Evolutionary conservation across 2,113 vertebrate species (phyloP), one percentile per base, ranked within the genome.

Genomic region (Lagopus muta): DNA sequence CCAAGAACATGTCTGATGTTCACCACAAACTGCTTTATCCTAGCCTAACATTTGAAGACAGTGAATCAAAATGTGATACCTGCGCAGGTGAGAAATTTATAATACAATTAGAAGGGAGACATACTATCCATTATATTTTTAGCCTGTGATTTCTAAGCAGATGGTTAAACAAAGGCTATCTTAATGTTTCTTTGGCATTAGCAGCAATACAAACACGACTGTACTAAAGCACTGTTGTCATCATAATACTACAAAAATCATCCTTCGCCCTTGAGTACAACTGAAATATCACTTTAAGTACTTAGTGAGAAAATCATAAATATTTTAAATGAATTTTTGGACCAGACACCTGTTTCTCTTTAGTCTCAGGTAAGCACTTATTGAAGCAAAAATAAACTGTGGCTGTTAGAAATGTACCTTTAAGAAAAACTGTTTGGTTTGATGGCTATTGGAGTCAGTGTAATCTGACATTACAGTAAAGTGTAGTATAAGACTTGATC

Each of bases 321-420:
- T 88, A 89, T 86, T 93, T 94, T 10, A 75, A 48, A 80, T 55
- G 8, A 66, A 13, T 81, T 74, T 77, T 79, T 73, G 6, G 9
- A 64, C 27, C 40, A 61, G 42, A 52, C 82, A n/a, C 3, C 7
- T 1, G 4, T 73, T 62, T 76, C 16, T 73, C 21, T 69, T 7
- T 42, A 40, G 9, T 72, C 7, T 82, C 52, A 87, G 32, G 75
- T 38, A 80, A 69, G 12, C 34, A 70, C 11, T 55, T 80, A 62
- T 34, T 54, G 27, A 57, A 62, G 13, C 14, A 32, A 66, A 82
- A 70, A 42, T 24, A 47, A 88, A 71, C 57, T 0, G 0, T 73
- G 42, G 32, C 38, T 89, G 20, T 38, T 55, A 48, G 40, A 50
- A 87, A 2, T 32, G 16, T 50, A 30, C 9, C 47, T 76, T 0